These are phyloP conservation scores for Ciconia maguari DNA, from an alignment of 2,113 vertebrate species.

Conservation along the genomic window DNA sequence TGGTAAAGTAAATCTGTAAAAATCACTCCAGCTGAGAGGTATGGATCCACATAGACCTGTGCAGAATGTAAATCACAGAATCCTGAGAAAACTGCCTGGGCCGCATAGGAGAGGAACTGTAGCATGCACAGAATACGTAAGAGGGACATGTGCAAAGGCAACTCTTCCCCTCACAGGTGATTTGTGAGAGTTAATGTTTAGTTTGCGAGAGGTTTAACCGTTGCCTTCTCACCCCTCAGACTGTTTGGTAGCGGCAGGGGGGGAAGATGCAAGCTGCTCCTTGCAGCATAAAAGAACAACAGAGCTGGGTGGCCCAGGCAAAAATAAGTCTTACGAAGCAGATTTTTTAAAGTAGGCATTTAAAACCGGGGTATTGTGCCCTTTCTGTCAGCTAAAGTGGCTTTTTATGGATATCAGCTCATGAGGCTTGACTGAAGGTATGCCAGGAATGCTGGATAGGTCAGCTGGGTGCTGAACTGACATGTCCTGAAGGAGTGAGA, in stretches of 20 bases:
- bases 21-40: neutral
- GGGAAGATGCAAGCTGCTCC: neutral
- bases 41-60: neutral
- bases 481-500: slow-evolving; percentile 18
- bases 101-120: neutral
- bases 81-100: neutral
- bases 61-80: neutral
- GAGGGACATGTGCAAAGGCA: neutral
- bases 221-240: neutral
- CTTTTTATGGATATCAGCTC: slow-evolving; percentile 48
- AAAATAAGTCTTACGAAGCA: neutral
- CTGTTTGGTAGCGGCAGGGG: neutral
- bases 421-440: slow-evolving; percentile 15
- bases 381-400: slow-evolving; percentile 27
- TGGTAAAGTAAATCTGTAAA: neutral
- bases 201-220: neutral
- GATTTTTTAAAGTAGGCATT: neutral
- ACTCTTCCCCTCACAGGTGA: neutral
- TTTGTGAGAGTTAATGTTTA: neutral
- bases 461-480: slow-evolving; percentile 14
- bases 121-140: neutral
- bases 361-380: neutral
- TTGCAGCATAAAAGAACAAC: neutral
- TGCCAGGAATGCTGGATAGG: slow-evolving; percentile 46
- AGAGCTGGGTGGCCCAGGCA: neutral